Evolutionary conservation across 2,888 invertebrate species (phyloP), one percentile per base, ranked within the genome.

Genomic region (Boloria euphrosyne): DNA sequence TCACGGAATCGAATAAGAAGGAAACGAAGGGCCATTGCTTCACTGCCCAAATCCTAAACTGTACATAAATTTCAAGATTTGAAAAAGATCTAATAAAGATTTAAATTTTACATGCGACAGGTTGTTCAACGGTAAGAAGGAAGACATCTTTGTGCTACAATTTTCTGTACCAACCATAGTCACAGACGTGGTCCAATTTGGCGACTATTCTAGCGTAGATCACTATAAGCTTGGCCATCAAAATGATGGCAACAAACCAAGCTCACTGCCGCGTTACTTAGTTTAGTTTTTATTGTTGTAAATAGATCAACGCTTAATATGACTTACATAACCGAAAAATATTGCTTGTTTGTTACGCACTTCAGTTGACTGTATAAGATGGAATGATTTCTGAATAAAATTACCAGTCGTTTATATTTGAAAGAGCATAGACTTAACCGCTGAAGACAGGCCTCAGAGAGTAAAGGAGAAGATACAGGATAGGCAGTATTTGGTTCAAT

Each of bases 1-100:
- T 91, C 91, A 91, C 90, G 88, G 90, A 92, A 91, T 92, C 91
- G 91, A 90, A 89, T 82, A 85, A 88, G 87, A 88, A 86, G 84
- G 81, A 89, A 89, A 90, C 85, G 83, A 83, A 83, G 90, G 90
- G 88, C 88, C 79, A 74, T 80, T 79, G 80, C 83, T 84, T 85
- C 81, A 81, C 82, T 79, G 88, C 90, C 90, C 90, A 84, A 86
- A 83, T 82, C 82, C 85, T 90, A 87, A 86, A 84, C 87, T 90
- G 90, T 90, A 90, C 87, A 89, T 88, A 89, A 84, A 85, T 83
- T 87, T 89, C 81, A 84, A 86, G 87, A 87, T 83, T 86, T 80
- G 82, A 89, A 88, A 87, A 86, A 88, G 81, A 82, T 85, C 80
- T 89, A 90, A 91, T 86, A 89, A 87, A 89, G 84, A 85, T 85